phyloP scores from a whole-genome alignment of 2,888 invertebrate species.

The Salticus scenicus region DNA sequence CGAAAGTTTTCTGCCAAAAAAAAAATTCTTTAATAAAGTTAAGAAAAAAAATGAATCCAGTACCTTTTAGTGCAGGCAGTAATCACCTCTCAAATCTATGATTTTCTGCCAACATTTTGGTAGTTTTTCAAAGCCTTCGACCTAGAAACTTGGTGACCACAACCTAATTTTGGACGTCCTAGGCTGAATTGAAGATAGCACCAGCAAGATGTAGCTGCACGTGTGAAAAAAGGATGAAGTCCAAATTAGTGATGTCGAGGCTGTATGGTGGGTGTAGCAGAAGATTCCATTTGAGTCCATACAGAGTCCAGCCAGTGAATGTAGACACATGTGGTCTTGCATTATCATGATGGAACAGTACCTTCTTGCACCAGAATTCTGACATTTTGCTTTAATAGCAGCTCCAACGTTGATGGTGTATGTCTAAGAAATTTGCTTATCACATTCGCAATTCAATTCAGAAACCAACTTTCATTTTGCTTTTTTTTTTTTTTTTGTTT shows the following conservation, averaged over 20 bases:
- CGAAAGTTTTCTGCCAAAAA: background rate
- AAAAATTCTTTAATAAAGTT: background rate
- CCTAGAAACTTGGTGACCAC: too few species aligned
- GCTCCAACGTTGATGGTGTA: background rate
- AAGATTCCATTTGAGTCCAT: background rate
- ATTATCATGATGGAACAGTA: background rate
- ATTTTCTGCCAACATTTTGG: background rate
- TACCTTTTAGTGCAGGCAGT: background rate
- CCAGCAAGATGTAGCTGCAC: background rate
- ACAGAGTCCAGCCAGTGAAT: background rate
- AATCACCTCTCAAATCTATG: background rate
- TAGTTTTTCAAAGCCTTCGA: too few species aligned
- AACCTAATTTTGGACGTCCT: background rate
- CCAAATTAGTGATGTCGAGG: background rate
- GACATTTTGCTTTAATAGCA: background rate
- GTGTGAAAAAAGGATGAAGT: background rate
- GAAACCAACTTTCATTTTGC: too few species aligned
- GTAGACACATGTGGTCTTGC: background rate
- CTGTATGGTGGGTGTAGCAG: background rate
- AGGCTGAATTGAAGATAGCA: background rate
- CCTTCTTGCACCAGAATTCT: background rate
- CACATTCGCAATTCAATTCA: too few species aligned
- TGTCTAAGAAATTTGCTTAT: too few species aligned
- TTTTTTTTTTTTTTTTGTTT: too few species aligned
- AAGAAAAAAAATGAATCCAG: background rate